Conservation (phyloP, 2,888 invertebrate species). For the Mesochorus sp. region DNA sequence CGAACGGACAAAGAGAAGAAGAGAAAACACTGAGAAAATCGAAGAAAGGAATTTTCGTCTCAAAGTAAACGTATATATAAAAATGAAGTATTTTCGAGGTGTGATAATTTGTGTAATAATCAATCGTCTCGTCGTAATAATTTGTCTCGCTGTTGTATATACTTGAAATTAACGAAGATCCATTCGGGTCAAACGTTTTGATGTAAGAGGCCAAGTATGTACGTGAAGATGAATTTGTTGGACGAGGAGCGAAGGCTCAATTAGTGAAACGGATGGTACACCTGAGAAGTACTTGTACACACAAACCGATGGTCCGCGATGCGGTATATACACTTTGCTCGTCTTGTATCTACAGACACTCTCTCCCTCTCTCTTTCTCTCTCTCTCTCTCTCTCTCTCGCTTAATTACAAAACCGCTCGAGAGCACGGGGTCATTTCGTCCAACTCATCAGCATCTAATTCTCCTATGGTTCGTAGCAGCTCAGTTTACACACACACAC, state of each 20-base stretch:
- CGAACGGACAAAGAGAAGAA: slow-evolving; percentile 11
- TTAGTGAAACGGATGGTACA: slow-evolving; percentile 50
- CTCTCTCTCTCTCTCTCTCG: not conserved
- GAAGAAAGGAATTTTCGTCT: no score
- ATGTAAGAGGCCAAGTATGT: slow-evolving; percentile 36
- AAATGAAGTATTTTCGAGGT: no score
- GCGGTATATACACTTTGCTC: not conserved
- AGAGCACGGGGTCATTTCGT: slow-evolving; percentile 25
- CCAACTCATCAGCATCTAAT: slow-evolving; percentile 29
- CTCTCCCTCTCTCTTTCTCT: not conserved
- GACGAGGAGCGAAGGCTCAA: slow-evolving; percentile 31
- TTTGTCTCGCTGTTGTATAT: no score
- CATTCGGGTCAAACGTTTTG: slow-evolving; percentile 10
- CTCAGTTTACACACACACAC: not conserved
- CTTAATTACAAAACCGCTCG: slow-evolving; percentile 57
- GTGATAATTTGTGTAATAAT: no score
- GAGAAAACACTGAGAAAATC: no score
- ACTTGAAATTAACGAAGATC: not conserved
- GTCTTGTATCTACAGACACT: not conserved
- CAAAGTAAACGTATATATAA: no score
- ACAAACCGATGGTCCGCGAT: slow-evolving; percentile 19
- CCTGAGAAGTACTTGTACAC: slow-evolving; percentile 48
- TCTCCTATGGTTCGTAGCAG: not conserved
- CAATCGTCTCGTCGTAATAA: no score
- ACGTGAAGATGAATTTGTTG: slow-evolving; percentile 21